These are phyloP conservation scores for Xenus cinereus DNA, from an alignment of 2,113 vertebrate genomes.

Conservation along the genomic window DNA sequence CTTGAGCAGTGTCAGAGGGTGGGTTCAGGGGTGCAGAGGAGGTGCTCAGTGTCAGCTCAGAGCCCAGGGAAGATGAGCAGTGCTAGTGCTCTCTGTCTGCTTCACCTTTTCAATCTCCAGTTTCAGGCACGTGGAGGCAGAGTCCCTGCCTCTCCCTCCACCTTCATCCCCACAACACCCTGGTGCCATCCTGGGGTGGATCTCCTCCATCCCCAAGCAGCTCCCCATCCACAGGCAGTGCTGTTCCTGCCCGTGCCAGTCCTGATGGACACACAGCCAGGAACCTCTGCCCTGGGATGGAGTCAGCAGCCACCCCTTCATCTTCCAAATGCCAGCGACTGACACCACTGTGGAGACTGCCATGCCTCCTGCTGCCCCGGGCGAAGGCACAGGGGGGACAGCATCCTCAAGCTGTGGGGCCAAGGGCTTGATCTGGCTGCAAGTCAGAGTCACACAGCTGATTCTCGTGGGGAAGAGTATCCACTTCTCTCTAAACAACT, in stretches of 20 bases:
- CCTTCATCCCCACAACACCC: accelerated
- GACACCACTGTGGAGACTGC: too few relatives aligned
- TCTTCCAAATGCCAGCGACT: not conserved
- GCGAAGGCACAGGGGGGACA: not conserved
- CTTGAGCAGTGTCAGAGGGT: not conserved
- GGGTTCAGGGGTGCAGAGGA: not conserved
- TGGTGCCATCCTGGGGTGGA: not conserved
- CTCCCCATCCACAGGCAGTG: accelerated
- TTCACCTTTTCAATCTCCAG: not conserved
- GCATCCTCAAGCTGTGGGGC: not conserved
- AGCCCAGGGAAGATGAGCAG: not conserved
- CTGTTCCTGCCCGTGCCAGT: not conserved
- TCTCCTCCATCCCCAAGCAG: not conserved
- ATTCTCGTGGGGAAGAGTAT: not conserved
- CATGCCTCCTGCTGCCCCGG: not conserved
- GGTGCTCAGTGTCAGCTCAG: not conserved
- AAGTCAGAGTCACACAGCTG: not conserved
- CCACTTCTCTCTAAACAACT: conserved; percentile 38
- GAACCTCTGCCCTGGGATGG: not conserved
- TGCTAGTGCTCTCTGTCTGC: not conserved
- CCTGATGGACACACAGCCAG: not conserved
- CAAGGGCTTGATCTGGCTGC: not conserved
- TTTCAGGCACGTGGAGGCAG: not conserved
- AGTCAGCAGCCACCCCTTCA: not conserved
- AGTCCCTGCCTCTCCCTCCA: not conserved